Evolutionary conservation across 2,113 vertebrate species (phyloP), one percentile per base, ranked within the genome.

Genomic region (Erinaceus europaeus): DNA sequence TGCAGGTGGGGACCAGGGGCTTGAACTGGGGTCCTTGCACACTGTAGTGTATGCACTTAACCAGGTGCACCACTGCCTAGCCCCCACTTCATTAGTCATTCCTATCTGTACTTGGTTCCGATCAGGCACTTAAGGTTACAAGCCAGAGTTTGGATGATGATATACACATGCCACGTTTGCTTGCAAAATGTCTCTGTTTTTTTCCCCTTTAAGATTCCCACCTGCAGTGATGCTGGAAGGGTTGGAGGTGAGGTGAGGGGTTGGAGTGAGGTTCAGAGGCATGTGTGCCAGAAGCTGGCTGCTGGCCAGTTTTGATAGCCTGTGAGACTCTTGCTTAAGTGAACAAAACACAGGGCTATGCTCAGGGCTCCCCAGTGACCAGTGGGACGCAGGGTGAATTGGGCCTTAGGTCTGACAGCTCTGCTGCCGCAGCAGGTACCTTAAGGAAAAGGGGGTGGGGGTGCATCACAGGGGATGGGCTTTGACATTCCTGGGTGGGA

Each of bases 31-130:
- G n/a, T n/a, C n/a, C n/a, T n/a, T n/a, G n/a, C n/a, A n/a, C n/a
- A n/a, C n/a, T n/a, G n/a, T n/a, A n/a, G n/a, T n/a, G n/a, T n/a
- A n/a, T n/a, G n/a, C n/a, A n/a, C n/a, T n/a, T n/a, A n/a, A n/a
- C n/a, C n/a, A n/a, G n/a, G n/a, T n/a, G n/a, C n/a, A n/a, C n/a
- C n/a, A n/a, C n/a, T n/a, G n/a, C n/a, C n/a, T n/a, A n/a, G n/a
- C n/a, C n/a, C n/a, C n/a, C n/a, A 23, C 67, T 9, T 53, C 53
- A 77, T 91, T 76, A 90, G 62, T 92, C 91, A 90, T 27, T 42
- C 3, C 72, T 52, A 23, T 68, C 65, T 52, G 84, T 7, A 4
- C 57, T 34, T 77, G 14, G 46, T 62, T 50, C 27, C 80, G 64
- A 89, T 44, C 29, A 55, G 64, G 62, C 77, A 72, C 46, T 71